A percentile compares a stretch with the other conserved stretches of the same genome.
Conservation (phyloP, 2,113 vertebrate genomes). For the Bubo bubo region DNA sequence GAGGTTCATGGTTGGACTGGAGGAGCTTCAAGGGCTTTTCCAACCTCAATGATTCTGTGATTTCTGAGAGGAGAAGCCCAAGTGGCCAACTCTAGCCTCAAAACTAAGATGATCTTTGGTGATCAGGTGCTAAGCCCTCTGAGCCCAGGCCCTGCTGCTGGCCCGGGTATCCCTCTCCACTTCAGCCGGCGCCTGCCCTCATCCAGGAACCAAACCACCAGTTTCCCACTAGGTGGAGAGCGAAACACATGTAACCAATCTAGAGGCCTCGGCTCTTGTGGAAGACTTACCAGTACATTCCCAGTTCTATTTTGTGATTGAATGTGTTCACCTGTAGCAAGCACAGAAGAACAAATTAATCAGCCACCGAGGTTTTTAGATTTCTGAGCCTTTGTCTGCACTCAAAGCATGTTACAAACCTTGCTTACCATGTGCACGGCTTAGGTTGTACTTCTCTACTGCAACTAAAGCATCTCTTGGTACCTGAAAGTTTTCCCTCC, state of each 20-base stretch:
- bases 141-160: rapidly evolving
- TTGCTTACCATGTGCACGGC: background rate
- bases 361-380: background rate
- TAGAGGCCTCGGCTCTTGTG: rapidly evolving
- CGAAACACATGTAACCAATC: rapidly evolving
- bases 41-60: too few relatives aligned
- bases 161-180: rapidly evolving
- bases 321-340: background rate
- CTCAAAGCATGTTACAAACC: background rate
- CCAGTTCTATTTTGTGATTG: background rate
- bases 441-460: background rate
- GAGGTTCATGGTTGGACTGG: too few relatives aligned
- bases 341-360: background rate
- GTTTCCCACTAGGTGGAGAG: background rate
- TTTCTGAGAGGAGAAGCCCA: background rate
- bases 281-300: background rate
- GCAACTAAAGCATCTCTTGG: background rate
- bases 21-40: too few relatives aligned
- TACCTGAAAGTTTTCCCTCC: background rate
- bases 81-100: background rate
- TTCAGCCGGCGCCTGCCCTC: background rate
- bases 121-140: background rate
- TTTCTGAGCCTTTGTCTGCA: background rate
- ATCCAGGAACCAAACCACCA: background rate
- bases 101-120: background rate